Percentiles rank a stretch among this genome's conserved stretches.
Conservation (phyloP, 2,113 vertebrate species). For the Thryonomys swinderianus region DNA sequence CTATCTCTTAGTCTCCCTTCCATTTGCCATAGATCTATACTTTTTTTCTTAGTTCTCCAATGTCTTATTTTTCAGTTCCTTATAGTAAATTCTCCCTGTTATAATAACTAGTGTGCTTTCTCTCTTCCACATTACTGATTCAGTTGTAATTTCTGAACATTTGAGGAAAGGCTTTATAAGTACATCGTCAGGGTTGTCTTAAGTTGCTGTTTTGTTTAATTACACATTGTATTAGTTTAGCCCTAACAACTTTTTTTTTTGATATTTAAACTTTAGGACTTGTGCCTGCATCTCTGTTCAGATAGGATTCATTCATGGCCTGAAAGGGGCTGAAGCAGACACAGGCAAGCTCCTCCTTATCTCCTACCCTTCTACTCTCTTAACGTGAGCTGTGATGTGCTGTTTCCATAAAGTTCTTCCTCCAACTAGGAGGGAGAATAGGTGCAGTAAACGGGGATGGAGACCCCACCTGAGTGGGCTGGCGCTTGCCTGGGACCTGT, state of each 20-base stretch:
- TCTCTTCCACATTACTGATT: not conserved
- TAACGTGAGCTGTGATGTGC: not conserved
- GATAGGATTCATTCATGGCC: not conserved
- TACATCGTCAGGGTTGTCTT: not conserved
- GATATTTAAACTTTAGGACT: not conserved
- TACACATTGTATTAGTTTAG: not conserved
- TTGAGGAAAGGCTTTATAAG: not conserved
- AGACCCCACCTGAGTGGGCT: not conserved
- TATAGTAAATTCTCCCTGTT: constrained; percentile 6
- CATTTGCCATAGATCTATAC: not conserved
- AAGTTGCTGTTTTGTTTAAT: not conserved
- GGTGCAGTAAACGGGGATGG: no score
- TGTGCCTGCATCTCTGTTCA: not conserved
- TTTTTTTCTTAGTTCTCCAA: not conserved
- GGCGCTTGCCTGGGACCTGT: not conserved
- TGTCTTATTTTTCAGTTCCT: not conserved
- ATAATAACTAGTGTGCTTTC: not conserved
- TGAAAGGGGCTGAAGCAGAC: not conserved
- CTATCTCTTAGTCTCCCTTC: not conserved
- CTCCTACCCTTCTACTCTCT: not conserved
- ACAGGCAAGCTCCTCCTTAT: rapidly evolving
- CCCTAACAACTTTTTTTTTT: not conserved
- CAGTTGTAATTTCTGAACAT: not conserved
- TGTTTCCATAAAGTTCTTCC: not conserved
- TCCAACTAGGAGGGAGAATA: not conserved